phyloP scores from a whole-genome alignment of 2,888 invertebrate species.

The Molanna angustata region DNA sequence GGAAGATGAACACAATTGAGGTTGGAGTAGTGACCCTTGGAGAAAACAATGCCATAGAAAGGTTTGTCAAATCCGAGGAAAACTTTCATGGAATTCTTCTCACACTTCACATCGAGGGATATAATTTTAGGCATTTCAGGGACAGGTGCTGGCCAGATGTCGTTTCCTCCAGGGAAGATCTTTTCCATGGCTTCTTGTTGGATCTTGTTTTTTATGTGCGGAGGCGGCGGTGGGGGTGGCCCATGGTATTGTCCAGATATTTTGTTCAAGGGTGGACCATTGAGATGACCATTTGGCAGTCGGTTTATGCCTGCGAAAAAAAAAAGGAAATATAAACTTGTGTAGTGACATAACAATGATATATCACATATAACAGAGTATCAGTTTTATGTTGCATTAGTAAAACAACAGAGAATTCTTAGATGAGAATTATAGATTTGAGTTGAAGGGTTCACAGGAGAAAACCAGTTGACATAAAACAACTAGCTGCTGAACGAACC shows the following conservation, averaged over 20 bases:
- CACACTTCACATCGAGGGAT: constrained; percentile 90
- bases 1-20: constrained; percentile 89
- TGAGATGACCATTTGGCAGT: constrained; percentile 46
- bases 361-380: too few relatives aligned
- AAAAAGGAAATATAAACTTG: too few relatives aligned
- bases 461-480: too few relatives aligned
- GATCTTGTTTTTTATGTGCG: constrained; percentile 48
- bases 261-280: constrained; percentile 48
- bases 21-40: constrained; percentile 91
- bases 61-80: constrained; percentile 93
- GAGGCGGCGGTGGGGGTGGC: constrained; percentile 62
- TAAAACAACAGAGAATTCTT: too few relatives aligned
- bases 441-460: too few relatives aligned
- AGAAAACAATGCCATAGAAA: constrained; percentile 93
- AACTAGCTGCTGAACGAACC: too few relatives aligned
- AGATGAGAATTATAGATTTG: too few relatives aligned
- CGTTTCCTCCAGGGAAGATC: constrained; percentile 61
- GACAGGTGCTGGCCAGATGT: constrained; percentile 81
- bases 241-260: constrained; percentile 68
- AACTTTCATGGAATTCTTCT: constrained; percentile 91
- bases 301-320: constrained; percentile 44
- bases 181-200: constrained; percentile 60
- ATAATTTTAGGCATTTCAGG: constrained; percentile 93
- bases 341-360: too few relatives aligned
- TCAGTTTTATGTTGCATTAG: too few relatives aligned